Evolutionary conservation across 53 echinoderm and acorn worm genomes (phyloP).

Genomic region (Patiria pectinifera): DNA sequence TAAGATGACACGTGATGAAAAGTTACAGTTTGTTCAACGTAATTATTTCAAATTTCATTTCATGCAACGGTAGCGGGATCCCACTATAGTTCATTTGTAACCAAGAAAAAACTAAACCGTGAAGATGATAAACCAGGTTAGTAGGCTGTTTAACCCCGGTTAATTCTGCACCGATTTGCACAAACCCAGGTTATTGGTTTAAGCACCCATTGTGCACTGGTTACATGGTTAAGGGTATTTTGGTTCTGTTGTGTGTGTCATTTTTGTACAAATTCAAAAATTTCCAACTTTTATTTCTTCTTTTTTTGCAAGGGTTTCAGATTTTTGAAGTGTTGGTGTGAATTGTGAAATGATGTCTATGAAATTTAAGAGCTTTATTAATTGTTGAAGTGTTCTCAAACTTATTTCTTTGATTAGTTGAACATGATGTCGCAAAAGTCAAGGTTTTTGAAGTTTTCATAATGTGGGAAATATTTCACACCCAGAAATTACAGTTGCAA

Average conservation of each 20-base stretch:
- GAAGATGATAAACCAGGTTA: conserved; percentile 30
- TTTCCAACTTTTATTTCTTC: neutral
- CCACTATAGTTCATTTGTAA: neutral
- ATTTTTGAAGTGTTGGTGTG: neutral
- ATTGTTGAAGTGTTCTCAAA: no score
- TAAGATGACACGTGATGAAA: neutral
- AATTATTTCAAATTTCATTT: neutral
- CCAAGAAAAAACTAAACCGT: conserved; percentile 15
- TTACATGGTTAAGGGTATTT: conserved; percentile 5
- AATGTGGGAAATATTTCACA: no score
- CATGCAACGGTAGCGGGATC: conserved; percentile 24
- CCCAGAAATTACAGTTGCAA: no score
- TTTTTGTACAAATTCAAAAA: neutral
- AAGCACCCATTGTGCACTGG: conserved; percentile 1
- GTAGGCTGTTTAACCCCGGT: conserved; percentile 18
- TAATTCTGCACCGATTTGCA: neutral
- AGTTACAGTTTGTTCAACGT: neutral
- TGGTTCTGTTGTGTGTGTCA: neutral
- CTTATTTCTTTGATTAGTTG: no score
- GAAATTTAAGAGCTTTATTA: no score
- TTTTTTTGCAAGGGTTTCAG: neutral
- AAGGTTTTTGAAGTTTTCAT: no score
- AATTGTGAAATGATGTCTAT: neutral
- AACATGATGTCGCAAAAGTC: no score
- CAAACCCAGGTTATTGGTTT: neutral